Evolutionary conservation across 1,140 invertebrate genomes (phyloP).

Genomic region (Apis laboriosa): DNA sequence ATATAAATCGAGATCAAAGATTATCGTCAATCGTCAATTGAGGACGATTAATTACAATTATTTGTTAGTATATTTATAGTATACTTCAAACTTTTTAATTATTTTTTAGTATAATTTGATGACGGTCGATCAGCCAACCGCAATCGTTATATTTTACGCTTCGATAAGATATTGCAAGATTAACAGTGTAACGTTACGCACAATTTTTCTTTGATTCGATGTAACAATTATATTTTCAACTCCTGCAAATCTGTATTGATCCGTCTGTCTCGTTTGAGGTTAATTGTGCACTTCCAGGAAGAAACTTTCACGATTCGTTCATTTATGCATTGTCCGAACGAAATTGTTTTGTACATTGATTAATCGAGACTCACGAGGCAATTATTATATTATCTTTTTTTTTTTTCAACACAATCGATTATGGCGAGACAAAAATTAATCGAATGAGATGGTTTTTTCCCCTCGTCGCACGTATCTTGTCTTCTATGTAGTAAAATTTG

Average conservation of each 20-base stretch:
- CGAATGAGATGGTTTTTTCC: neutral
- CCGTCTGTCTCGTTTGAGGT: neutral
- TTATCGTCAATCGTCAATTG: too few species aligned
- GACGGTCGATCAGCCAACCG: neutral
- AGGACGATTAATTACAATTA: too few species aligned
- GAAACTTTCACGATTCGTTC: conserved; percentile 29
- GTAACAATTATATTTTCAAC: neutral
- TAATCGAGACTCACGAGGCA: conserved; percentile 37
- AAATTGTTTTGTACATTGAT: conserved; percentile 32
- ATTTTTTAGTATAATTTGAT: neutral
- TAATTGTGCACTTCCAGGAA: neutral
- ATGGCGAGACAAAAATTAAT: neutral
- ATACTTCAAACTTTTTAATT: too few species aligned
- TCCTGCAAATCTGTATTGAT: neutral
- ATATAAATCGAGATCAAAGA: too few species aligned
- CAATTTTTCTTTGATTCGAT: neutral
- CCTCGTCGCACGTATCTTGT: too few species aligned
- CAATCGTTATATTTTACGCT: neutral
- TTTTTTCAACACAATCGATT: neutral
- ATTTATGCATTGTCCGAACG: conserved; percentile 8
- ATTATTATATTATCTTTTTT: conserved; percentile 19
- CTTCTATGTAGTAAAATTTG: neutral
- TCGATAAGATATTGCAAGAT: conserved; percentile 26
- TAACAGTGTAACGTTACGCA: conserved; percentile 8
- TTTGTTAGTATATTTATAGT: too few species aligned